Conservation (phyloP, 2,113 vertebrate species). For the Fregata magnificens region DNA sequence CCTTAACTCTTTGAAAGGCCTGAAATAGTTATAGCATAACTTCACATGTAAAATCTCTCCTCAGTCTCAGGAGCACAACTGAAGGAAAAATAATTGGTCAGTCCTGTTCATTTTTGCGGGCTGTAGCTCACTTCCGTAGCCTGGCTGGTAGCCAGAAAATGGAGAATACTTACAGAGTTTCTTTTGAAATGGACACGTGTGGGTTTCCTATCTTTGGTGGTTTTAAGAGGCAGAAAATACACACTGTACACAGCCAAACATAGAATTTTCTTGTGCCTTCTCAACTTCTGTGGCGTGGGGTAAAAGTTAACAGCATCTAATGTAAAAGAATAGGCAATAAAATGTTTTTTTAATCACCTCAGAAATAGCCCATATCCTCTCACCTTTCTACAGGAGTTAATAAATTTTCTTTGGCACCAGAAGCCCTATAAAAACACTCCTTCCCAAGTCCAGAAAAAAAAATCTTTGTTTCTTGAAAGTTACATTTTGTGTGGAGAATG, state of each 20-base stretch:
- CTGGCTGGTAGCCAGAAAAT: neutral
- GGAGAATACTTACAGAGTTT: neutral
- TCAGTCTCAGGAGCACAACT: neutral
- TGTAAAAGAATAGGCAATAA: neutral
- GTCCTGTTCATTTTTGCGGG: neutral
- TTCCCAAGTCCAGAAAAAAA: neutral
- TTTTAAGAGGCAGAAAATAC: neutral
- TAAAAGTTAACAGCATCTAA: neutral
- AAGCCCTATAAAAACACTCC: neutral
- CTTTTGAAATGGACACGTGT: neutral
- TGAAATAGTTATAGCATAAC: neutral
- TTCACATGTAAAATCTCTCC: neutral
- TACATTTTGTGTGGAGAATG: neutral
- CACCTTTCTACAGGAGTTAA: neutral
- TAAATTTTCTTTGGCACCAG: neutral
- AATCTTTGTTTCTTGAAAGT: neutral
- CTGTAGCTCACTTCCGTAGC: neutral
- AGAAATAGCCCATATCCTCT: neutral
- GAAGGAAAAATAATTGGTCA: neutral
- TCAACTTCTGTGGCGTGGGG: neutral
- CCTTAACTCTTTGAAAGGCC: neutral
- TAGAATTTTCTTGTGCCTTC: neutral
- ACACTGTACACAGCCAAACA: neutral
- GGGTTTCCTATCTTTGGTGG: neutral
- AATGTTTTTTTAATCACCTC: neutral